These are phyloP conservation scores for Eidolon helvum DNA, from an alignment of 2,113 vertebrate species.

Conservation along the genomic window DNA sequence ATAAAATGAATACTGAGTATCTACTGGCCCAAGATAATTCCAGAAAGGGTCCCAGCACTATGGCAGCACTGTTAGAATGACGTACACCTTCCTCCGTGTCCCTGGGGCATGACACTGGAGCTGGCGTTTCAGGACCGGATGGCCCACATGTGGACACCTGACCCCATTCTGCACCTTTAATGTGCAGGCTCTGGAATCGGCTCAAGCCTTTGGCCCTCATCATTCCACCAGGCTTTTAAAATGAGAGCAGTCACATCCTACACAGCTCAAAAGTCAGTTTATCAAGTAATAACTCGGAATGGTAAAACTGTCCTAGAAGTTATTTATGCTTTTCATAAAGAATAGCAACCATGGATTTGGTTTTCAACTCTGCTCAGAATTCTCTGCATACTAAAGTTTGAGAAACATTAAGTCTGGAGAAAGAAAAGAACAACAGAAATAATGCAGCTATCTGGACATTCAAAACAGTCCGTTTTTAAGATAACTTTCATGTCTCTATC, in stretches of 20 bases:
- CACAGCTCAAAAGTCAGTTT: neutral
- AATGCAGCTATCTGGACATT: neutral
- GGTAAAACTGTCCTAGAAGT: neutral
- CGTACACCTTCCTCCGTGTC: neutral
- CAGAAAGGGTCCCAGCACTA: neutral
- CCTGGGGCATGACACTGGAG: no score
- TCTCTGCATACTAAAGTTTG: neutral
- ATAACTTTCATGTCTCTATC: neutral
- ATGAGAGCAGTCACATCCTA: neutral
- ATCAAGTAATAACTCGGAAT: neutral
- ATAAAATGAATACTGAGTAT: neutral
- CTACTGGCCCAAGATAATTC: neutral
- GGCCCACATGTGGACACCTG: neutral
- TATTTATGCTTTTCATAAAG: neutral
- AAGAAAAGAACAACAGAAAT: neutral
- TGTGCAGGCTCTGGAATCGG: no score
- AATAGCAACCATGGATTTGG: neutral
- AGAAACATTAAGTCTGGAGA: neutral
- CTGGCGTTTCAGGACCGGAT: no score
- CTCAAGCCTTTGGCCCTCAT: no score
- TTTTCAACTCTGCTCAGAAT: neutral
- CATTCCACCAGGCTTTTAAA: no score
- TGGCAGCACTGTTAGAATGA: neutral
- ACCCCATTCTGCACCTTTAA: neutral
- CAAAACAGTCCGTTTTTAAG: neutral